Evolutionary conservation across 2,113 vertebrate genomes (phyloP), one percentile per base, ranked within the genome.

Genomic region (Ptychochromis oligacanthus): DNA sequence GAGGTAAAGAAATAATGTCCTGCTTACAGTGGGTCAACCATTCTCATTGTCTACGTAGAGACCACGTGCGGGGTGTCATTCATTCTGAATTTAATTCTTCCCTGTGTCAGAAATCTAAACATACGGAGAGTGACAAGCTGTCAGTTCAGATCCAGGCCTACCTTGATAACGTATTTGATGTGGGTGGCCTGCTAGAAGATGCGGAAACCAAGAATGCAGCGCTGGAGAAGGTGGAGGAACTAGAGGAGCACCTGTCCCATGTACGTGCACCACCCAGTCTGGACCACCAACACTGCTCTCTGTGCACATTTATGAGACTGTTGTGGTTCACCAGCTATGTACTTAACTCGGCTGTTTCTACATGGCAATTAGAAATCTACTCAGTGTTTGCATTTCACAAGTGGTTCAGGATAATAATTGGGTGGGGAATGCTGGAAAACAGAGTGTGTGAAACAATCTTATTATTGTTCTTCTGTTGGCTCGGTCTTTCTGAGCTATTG

Each of bases 141-240:
- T 97, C 97, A 20, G 98, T 99, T 90, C 98, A 99, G 96, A 99
- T 99, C 91, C 98, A 99, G 93, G 98, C 98, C 0, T 99, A 99
- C 94, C 94, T 99, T 92, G 98, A 99, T 88, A 99, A 99, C 0
- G 97, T 99, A 58, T 99, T 99, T 2, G 98, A 99, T 0, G 98
- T 99, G n/a, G 98, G 98, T 20, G 98, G 97, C 43, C 94, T 99
- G 86, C 93, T 99, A 92, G 98, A 99, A 87, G 98, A 99, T 1
- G 98, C 98, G 0, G 98, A 99, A 94, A 99, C 98, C 24, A 99
- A 99, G 94, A 99, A 98, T 1, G 98, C 97, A 67, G 98, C 98
- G 2, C 95, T 99, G 95, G 98, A 99, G 95, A 99, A 99, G 93
- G 98, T 99, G 93, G 98, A 99, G 61, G 98, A 99, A 85, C 95